Conservation (phyloP, 2,888 invertebrate species). For the Hemistola chrysoprasaria region DNA sequence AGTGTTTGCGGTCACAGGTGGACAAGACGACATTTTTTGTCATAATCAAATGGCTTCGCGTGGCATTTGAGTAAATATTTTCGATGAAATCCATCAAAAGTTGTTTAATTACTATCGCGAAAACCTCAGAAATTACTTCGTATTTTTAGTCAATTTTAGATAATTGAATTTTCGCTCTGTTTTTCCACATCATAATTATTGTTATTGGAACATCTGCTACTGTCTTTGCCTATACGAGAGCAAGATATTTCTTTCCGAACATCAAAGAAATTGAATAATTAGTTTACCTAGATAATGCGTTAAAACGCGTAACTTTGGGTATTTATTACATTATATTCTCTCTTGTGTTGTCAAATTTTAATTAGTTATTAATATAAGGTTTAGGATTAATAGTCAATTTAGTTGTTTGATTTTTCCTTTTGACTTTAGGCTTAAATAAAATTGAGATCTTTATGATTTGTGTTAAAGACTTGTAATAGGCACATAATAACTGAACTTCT, state of each 20-base stretch:
- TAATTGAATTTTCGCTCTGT: too few relatives aligned
- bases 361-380: constrained; percentile 5
- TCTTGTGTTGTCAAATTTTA: constrained; percentile 17
- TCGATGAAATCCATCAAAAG: too few relatives aligned
- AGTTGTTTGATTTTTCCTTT: constrained; percentile 15
- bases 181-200: too few relatives aligned
- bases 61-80: too few relatives aligned
- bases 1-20: too few relatives aligned
- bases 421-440: constrained; percentile 2
- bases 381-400: constrained; percentile 17
- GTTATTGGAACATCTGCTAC: constrained; percentile 5
- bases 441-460: constrained; percentile 2
- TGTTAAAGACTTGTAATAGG: too few relatives aligned
- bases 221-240: neutral
- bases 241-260: constrained; percentile 32
- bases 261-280: constrained; percentile 38
- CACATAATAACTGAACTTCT: too few relatives aligned
- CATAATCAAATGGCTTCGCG: too few relatives aligned
- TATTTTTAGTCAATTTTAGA: too few relatives aligned
- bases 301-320: constrained; percentile 18
- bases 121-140: too few relatives aligned
- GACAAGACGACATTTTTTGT: too few relatives aligned
- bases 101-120: too few relatives aligned
- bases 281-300: constrained; percentile 25
- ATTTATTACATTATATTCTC: constrained; percentile 6